These are phyloP conservation scores for Gorsachius goisagi DNA, from an alignment of 2,113 vertebrate genomes.

Conservation along the genomic window DNA sequence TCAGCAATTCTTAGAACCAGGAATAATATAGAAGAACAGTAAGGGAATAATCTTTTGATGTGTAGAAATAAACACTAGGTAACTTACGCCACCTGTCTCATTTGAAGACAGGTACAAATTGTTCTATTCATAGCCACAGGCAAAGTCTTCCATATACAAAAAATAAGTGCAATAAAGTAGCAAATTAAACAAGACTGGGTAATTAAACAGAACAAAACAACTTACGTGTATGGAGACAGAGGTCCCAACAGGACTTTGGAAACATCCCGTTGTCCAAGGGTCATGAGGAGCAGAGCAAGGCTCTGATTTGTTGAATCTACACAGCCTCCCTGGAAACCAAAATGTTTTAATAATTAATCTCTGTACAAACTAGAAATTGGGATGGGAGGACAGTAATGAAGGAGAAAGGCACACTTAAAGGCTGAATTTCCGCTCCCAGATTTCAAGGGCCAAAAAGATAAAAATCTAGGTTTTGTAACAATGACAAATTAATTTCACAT, in stretches of 20 bases:
- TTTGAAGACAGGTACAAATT: background rate
- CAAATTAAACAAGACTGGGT: background rate
- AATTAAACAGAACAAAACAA: slow-evolving; percentile 18
- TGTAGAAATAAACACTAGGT: background rate
- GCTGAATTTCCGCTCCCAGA: background rate
- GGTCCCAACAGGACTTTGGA: slow-evolving; percentile 94
- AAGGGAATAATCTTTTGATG: background rate
- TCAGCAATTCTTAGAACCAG: background rate
- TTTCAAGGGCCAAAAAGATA: slow-evolving; percentile 11
- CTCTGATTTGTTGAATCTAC: slow-evolving; percentile 96
- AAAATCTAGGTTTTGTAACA: slow-evolving; percentile 10
- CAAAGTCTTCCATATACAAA: background rate
- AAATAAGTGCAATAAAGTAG: background rate
- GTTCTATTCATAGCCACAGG: background rate
- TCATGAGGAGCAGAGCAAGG: slow-evolving; percentile 91
- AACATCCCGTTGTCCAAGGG: slow-evolving; percentile 95
- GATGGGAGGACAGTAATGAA: background rate
- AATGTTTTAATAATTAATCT: slow-evolving; percentile 69
- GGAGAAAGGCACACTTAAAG: background rate
- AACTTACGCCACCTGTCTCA: background rate
- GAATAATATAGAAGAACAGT: background rate
- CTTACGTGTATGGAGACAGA: slow-evolving; percentile 96
- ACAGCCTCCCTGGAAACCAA: slow-evolving; percentile 89
- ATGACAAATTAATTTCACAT: background rate
- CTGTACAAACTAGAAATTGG: slow-evolving; percentile 46